Base-by-base conservation (phyloP, 2,113 vertebrate species). In the Guaruba guarouba region DNA sequence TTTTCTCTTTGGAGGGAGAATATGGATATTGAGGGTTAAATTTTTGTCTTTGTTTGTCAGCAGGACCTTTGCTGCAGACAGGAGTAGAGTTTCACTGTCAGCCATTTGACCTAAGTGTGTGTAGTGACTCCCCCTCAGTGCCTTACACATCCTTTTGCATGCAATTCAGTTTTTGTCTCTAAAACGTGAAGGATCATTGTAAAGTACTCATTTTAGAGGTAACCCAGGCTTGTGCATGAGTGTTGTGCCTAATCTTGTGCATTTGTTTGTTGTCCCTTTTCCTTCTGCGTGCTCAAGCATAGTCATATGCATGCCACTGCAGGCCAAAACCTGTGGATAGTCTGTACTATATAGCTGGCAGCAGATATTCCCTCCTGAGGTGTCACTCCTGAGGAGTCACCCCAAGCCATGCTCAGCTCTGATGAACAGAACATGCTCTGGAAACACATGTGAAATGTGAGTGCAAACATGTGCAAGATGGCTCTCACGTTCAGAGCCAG, bases 291-390 rank as follows among this genome's bases (percentile, higher is more conserved):
- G 2, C 37, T 70, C 20, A 18, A 54, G 29, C 1, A 0, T 0
- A 0, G 37, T 29, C 24, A 23, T 15, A 24, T 1, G 0, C 1
- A 0, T n/a, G 55, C 46, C 49, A n/a, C 55, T 78, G 66, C 5
- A 12, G 39, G 22, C 25, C 22, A 76, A 33, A 91, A 39, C 18
- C 6, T 11, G 11, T 35, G 52, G 27, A 14, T n/a, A 3, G 3
- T 37, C n/a, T 54, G n/a, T 57, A 33, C 39, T 70, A 10, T 74
- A 11, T 22, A 48, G 29, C 35, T 74, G 77, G 33, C 39, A 75
- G 52, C 33, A 69, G 57, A 6, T 35, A 55, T 54, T 82, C 43
- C 29, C 33, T 69, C 20, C 44, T n/a, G 55, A n/a, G 31, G 5
- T 57, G 55, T n/a, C 55, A 57, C 31, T 57, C 31, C 55, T 57